These are phyloP conservation scores for Nematolebias whitei DNA, from an alignment of 2,113 vertebrate genomes.

Conservation along the genomic window DNA sequence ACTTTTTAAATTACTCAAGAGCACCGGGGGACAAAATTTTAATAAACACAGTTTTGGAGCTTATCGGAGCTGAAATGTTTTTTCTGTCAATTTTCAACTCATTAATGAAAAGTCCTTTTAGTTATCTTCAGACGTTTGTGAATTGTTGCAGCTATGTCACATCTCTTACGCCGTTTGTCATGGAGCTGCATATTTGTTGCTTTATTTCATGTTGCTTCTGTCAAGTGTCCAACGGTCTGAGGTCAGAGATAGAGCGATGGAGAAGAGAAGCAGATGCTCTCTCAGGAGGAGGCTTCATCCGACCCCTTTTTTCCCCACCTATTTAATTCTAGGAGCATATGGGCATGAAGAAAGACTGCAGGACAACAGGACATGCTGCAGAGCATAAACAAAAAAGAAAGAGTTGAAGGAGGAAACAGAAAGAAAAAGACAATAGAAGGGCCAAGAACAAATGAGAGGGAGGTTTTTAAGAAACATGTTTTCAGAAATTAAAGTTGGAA, in stretches of 20 bases:
- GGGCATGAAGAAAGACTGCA: conserved; percentile 62
- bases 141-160: conserved; percentile 35
- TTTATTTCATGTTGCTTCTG: conserved; percentile 65
- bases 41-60: conserved; percentile 16
- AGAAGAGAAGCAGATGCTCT: conserved; percentile 76
- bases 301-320: conserved; percentile 26
- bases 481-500: conserved; percentile 48
- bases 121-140: conserved; percentile 44
- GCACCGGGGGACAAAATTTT: conserved; percentile 23
- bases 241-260: conserved; percentile 55
- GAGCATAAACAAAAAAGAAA: conserved; percentile 50
- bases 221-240: conserved; percentile 64
- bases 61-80: conserved; percentile 22
- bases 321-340: conserved; percentile 70
- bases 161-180: conserved; percentile 61
- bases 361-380: conserved; percentile 46
- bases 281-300: conserved; percentile 73
- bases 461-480: conserved; percentile 46
- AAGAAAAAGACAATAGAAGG: background rate
- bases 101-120: conserved; percentile 17
- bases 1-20: background rate
- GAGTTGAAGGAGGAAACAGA: background rate
- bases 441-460: conserved; percentile 9
- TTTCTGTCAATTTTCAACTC: conserved; percentile 26
- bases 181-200: conserved; percentile 52